Evolutionary conservation across 1,140 invertebrate genomes (phyloP).

Genomic region (Halyomorpha halys): DNA sequence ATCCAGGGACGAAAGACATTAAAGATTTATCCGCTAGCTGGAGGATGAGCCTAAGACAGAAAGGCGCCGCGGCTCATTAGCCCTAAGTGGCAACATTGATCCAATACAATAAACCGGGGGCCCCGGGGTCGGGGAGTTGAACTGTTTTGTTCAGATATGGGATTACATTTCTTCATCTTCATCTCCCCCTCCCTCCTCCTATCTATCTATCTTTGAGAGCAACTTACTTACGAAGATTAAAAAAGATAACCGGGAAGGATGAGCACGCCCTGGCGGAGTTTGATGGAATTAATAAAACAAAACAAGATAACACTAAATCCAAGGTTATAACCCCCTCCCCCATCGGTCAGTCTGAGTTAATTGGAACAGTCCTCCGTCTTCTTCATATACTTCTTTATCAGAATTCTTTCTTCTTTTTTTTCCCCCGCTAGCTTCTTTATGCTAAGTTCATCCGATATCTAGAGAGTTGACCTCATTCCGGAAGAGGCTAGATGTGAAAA

Average conservation of each 20-base stretch:
- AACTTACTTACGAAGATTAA: conserved; percentile 27
- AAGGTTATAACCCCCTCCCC: background rate
- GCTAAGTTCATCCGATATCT: too few species aligned
- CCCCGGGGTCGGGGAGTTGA: background rate
- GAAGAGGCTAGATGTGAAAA: too few species aligned
- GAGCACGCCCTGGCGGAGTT: conserved; percentile 35
- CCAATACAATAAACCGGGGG: conserved; percentile 26
- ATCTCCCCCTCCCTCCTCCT: conserved; percentile 2
- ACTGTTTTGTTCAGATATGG: conserved; percentile 22
- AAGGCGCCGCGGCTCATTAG: conserved; percentile 25
- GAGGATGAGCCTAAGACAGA: background rate
- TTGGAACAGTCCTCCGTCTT: conserved; percentile 1
- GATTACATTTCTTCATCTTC: conserved; percentile 25
- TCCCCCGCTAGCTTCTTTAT: too few species aligned
- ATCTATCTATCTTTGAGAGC: conserved; percentile 16
- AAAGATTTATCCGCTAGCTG: background rate
- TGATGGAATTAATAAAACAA: conserved; percentile 26
- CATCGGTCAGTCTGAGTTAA: conserved; percentile 16
- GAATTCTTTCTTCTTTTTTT: too few species aligned
- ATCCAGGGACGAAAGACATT: too few species aligned
- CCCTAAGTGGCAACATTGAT: conserved; percentile 28
- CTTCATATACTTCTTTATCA: too few species aligned
- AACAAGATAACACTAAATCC: conserved; percentile 12
- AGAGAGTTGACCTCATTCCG: too few species aligned
- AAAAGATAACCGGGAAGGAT: conserved; percentile 25